Conservation (phyloP, 2,797 vertebrate genomes). For the Erethizon dorsatum region DNA sequence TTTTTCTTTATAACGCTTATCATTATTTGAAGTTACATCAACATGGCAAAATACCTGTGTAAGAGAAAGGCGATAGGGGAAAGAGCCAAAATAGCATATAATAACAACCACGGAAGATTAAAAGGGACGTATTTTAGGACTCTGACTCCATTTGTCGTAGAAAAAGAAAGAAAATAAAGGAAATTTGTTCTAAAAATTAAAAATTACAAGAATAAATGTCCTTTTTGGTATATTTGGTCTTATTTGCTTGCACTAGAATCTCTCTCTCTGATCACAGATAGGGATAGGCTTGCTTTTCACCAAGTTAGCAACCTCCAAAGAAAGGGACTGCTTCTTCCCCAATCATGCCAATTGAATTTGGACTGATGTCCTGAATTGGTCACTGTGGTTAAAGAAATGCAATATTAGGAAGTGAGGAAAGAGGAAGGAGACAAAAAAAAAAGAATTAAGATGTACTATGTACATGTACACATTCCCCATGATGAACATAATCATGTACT, state of each 20-base stretch:
- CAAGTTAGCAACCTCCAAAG: not conserved
- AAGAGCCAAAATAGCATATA: not conserved
- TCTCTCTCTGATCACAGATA: not conserved
- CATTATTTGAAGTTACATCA: not conserved
- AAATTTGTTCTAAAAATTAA: constrained; percentile 14
- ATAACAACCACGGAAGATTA: not conserved
- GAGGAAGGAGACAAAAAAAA: too few species aligned
- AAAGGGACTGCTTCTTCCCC: not conserved
- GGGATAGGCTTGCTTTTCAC: not conserved
- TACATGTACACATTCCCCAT: not conserved
- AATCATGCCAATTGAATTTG: not conserved
- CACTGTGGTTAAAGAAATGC: not conserved
- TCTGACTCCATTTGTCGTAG: not conserved
- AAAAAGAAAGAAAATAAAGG: not conserved
- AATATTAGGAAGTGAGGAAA: not conserved
- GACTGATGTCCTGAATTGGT: not conserved
- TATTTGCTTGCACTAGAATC: not conserved
- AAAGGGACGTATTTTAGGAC: not conserved
- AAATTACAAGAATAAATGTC: not conserved
- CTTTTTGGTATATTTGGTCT: not conserved
- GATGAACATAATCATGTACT: not conserved
- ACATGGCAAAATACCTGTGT: not conserved
- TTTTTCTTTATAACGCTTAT: not conserved
- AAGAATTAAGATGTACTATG: not conserved
- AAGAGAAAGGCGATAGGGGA: not conserved